Percentiles rank a stretch among this genome's conserved stretches.
These are phyloP conservation scores for Megalops cyprinoides DNA, from an alignment of 2,797 vertebrate species.

Conservation along the genomic window DNA sequence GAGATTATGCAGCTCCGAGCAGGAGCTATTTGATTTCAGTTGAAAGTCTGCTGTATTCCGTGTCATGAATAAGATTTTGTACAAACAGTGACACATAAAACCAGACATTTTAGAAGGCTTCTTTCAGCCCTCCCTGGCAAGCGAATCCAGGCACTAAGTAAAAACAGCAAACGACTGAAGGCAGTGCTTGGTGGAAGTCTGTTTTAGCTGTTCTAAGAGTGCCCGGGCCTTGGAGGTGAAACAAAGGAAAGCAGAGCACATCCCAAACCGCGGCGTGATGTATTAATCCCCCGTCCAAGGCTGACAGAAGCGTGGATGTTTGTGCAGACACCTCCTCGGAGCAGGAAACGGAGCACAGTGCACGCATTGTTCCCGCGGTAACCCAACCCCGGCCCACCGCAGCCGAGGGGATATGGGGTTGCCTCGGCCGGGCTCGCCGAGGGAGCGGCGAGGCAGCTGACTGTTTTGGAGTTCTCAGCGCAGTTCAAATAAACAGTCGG, in stretches of 20 bases:
- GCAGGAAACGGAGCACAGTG: constrained; percentile 72
- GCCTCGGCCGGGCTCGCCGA: constrained; percentile 71
- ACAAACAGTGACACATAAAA: constrained; percentile 73
- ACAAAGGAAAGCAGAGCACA: constrained; percentile 51
- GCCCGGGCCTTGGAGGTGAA: constrained; percentile 52
- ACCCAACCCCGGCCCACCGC: constrained; percentile 69
- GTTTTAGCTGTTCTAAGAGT: constrained; percentile 62
- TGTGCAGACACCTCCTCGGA: constrained; percentile 63
- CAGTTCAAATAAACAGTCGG: constrained; percentile 79
- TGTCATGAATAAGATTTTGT: constrained; percentile 68
- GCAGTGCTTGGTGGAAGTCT: constrained; percentile 52
- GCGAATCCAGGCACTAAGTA: constrained; percentile 29
- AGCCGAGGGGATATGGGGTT: constrained; percentile 64
- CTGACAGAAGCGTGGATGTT: constrained; percentile 68
- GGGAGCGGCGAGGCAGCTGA: constrained; percentile 76
- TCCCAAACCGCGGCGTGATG: constrained; percentile 61
- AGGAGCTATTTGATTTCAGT: constrained; percentile 66
- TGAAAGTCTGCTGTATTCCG: constrained; percentile 63
- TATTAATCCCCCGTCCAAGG: constrained; percentile 67
- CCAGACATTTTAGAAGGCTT: constrained; percentile 61
- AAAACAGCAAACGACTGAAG: constrained; percentile 60
- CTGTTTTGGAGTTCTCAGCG: constrained; percentile 68
- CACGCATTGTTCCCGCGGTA: constrained; percentile 78
- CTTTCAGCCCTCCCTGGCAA: constrained; percentile 42
- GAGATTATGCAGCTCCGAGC: constrained; percentile 66